Percentiles rank a stretch among this genome's conserved stretches.
Evolutionary conservation across 2,797 vertebrate species (phyloP).

Genomic region (Pangasius krempfi): DNA sequence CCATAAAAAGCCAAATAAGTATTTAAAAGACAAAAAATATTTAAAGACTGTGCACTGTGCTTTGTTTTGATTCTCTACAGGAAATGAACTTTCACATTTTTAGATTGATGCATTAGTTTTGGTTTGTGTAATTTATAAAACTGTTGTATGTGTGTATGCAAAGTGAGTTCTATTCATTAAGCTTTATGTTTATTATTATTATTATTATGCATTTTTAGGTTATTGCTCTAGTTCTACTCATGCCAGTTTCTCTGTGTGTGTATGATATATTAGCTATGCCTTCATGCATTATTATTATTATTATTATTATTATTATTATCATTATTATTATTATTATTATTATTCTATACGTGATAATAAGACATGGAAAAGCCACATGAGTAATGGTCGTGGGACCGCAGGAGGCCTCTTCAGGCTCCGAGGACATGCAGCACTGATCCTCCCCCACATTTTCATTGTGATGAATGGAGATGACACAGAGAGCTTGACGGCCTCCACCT

Average conservation of each 20-base stretch:
- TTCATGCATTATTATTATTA: background rate
- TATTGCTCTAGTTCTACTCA: background rate
- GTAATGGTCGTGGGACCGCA: constrained; percentile 49
- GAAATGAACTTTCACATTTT: background rate
- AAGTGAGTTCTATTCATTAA: background rate
- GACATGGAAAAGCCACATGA: constrained; percentile 43
- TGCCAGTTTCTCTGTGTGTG: background rate
- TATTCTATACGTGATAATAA: background rate
- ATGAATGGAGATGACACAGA: constrained; percentile 55
- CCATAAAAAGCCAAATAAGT: background rate
- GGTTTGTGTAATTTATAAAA: background rate
- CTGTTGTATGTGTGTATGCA: background rate
- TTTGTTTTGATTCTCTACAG: background rate
- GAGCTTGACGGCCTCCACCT: constrained; percentile 50
- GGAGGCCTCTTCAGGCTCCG: constrained; percentile 46
- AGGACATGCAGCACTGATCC: constrained; percentile 54
- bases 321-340: background rate
- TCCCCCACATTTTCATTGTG: constrained; percentile 46
- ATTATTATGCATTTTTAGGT: background rate
- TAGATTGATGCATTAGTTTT: background rate
- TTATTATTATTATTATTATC: background rate
- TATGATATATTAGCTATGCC: background rate
- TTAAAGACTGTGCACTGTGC: background rate
- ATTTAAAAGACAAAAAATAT: background rate
- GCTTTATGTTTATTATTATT: background rate